These are phyloP conservation scores for Lanius ludovicianus DNA, from an alignment of 2,113 vertebrate species.

Conservation along the genomic window DNA sequence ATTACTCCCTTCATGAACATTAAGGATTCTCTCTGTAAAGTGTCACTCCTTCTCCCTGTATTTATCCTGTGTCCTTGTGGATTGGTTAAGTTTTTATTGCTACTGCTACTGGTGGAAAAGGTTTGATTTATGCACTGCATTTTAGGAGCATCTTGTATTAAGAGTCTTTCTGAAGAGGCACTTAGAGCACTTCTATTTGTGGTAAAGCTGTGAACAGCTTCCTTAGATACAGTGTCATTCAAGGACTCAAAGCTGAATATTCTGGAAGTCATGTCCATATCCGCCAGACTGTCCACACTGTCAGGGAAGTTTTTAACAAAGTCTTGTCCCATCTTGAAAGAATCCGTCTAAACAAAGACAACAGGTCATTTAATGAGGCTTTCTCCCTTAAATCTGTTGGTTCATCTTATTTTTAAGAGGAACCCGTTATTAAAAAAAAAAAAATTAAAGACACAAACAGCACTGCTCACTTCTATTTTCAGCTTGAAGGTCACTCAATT, in stretches of 20 bases:
- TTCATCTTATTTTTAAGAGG: background rate
- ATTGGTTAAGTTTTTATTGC: conserved; percentile 26
- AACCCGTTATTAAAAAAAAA: background rate
- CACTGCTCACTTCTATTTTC: background rate
- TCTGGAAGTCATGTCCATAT: conserved; percentile 70
- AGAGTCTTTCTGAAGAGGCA: conserved; percentile 59
- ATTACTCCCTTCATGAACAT: conserved; percentile 99
- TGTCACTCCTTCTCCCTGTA: conserved; percentile 64
- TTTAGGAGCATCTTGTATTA: conserved; percentile 64
- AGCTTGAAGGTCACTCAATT: background rate
- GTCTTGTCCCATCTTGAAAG: conserved; percentile 91
- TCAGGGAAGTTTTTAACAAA: conserved; percentile 77
- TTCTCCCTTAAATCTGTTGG: background rate
- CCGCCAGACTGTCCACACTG: conserved; percentile 67
- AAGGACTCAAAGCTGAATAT: conserved; percentile 68
- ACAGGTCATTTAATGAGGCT: background rate
- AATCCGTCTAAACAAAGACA: conserved; percentile 84
- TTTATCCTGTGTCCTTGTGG: conserved; percentile 17
- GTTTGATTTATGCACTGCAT: conserved; percentile 67
- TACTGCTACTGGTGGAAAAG: conserved; percentile 71
- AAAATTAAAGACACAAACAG: background rate
- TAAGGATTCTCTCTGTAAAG: conserved; percentile 86
- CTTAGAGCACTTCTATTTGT: conserved; percentile 45
- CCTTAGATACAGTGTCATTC: conserved; percentile 22
- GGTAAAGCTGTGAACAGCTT: conserved; percentile 50